These are phyloP conservation scores for Bellardia pandia DNA, from an alignment of 2,888 invertebrate species.

Conservation along the genomic window DNA sequence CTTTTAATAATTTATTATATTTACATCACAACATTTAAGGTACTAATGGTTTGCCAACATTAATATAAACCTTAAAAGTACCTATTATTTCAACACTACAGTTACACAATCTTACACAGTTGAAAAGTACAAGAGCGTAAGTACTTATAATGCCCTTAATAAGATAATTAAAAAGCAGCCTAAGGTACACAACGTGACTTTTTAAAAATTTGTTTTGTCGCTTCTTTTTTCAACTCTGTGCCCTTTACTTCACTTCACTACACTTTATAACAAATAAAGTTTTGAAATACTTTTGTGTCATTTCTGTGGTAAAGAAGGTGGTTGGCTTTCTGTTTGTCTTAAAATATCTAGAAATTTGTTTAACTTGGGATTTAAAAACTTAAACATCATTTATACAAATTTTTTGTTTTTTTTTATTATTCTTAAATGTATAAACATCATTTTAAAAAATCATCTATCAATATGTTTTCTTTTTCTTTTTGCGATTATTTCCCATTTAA, in stretches of 20 bases:
- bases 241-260: background rate
- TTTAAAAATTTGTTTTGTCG: conserved; percentile 16
- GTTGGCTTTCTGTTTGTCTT: background rate
- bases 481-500: conserved; percentile 4
- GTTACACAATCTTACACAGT: background rate
- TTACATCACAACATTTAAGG: too few species aligned
- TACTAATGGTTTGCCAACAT: too few species aligned
- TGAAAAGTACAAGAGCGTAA: conserved; percentile 14
- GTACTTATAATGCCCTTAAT: conserved; percentile 72
- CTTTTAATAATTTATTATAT: too few species aligned
- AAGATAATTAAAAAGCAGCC: conserved; percentile 82
- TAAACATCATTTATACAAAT: conserved; percentile 21
- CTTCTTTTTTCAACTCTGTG: background rate
- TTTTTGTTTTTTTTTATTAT: background rate
- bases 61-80: too few species aligned
- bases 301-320: background rate
- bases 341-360: background rate
- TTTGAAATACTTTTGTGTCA: background rate
- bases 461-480: conserved; percentile 43
- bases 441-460: conserved; percentile 59
- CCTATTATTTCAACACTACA: background rate
- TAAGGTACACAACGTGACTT: conserved; percentile 74
- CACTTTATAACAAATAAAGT: background rate
- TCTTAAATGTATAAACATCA: conserved; percentile 43
- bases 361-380: background rate